These are phyloP conservation scores for Oxygymnocypris stewartii DNA, from an alignment of 2,113 vertebrate species.

Conservation along the genomic window DNA sequence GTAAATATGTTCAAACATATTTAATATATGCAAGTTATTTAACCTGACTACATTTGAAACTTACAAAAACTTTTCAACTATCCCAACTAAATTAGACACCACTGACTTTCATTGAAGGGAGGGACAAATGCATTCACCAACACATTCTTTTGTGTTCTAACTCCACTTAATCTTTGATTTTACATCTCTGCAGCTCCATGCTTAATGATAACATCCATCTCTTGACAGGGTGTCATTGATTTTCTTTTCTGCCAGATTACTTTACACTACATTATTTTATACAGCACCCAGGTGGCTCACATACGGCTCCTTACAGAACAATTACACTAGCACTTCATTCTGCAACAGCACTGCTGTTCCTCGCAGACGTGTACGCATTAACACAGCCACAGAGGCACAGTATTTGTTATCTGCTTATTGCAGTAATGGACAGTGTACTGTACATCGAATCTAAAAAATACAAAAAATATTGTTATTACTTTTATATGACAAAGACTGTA, in stretches of 20 bases:
- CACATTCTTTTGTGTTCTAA: neutral
- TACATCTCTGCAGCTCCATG: neutral
- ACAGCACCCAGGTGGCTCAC: neutral
- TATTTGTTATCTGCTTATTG: neutral
- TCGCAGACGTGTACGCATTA: neutral
- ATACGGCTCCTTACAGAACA: neutral
- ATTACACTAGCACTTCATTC: neutral
- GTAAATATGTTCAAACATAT: neutral
- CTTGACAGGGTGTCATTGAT: neutral
- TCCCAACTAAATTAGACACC: neutral
- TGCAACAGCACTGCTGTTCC: neutral
- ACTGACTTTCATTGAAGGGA: neutral
- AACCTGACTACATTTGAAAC: neutral
- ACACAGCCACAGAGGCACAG: neutral
- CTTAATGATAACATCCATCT: neutral
- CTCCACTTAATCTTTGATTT: neutral
- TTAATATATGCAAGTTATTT: neutral
- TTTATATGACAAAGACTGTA: no score
- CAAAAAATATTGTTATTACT: neutral
- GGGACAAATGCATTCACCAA: neutral
- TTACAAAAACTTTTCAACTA: no score
- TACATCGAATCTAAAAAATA: neutral
- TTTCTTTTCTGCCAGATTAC: neutral
- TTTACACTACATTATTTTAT: neutral
- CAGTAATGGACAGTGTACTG: neutral